phyloP scores from a whole-genome alignment of 2,888 invertebrate species.

The Heteromyza rotundicornis region DNA sequence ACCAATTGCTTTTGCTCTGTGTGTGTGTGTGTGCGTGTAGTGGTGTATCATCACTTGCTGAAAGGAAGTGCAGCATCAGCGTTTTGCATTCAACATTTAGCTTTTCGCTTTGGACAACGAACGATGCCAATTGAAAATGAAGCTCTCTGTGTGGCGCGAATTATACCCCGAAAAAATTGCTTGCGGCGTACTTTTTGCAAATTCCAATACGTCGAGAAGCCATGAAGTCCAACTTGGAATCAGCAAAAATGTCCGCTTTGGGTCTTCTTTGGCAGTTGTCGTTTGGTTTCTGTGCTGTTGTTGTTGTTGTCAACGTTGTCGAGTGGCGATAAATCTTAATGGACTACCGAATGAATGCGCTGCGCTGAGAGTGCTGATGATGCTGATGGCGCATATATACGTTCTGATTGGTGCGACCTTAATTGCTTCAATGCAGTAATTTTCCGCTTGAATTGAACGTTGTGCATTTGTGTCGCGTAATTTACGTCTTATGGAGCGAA shows the following conservation, averaged over 20 bases:
- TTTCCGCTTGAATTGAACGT: slow-evolving; percentile 40
- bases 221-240: background rate
- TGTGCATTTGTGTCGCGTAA: background rate
- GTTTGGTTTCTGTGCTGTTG: no score
- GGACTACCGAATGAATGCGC: background rate
- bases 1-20: slow-evolving; percentile 38
- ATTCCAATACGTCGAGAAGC: background rate
- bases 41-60: slow-evolving; percentile 41
- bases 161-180: slow-evolving; percentile 27
- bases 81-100: slow-evolving; percentile 47
- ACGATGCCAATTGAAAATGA: background rate
- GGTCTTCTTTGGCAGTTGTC: background rate
- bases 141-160: no score
- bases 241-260: background rate
- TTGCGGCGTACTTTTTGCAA: background rate
- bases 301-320: background rate
- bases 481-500: background rate
- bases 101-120: background rate
- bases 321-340: background rate
- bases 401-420: slow-evolving; percentile 15
- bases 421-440: slow-evolving; percentile 37
- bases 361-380: background rate
- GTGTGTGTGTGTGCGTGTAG: no score
- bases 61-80: slow-evolving; percentile 54
- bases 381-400: background rate